phyloP scores from a whole-genome alignment of 2,797 vertebrate species.

The Catharus ustulatus region DNA sequence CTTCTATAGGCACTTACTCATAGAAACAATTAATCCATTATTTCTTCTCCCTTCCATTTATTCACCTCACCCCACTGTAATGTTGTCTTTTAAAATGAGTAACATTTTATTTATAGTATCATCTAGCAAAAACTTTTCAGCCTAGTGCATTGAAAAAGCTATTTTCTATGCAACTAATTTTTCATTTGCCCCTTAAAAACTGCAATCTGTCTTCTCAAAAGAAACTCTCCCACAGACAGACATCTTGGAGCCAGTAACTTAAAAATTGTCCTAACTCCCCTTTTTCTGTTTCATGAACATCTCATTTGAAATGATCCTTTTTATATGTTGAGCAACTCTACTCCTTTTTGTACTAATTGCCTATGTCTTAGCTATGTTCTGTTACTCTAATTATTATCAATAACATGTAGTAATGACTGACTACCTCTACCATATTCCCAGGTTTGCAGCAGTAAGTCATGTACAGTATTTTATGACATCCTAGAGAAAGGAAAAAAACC shows the following conservation, averaged over 20 bases:
- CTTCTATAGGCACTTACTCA: background rate
- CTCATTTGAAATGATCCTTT: background rate
- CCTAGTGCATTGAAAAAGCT: background rate
- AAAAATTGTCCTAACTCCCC: background rate
- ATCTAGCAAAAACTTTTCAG: background rate
- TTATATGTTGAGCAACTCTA: background rate
- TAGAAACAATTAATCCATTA: background rate
- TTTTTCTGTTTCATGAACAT: background rate
- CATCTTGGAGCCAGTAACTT: background rate
- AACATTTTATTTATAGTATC: conserved; percentile 8
- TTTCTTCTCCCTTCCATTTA: background rate
- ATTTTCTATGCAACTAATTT: background rate
- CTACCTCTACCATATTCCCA: background rate
- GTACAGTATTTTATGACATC: background rate
- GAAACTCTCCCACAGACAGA: background rate
- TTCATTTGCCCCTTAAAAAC: background rate
- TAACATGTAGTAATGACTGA: background rate
- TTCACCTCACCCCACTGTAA: background rate
- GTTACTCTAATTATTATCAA: background rate
- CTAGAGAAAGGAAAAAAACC: background rate
- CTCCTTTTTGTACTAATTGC: background rate
- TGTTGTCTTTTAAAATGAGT: background rate
- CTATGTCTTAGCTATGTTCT: background rate
- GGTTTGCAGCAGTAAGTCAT: background rate
- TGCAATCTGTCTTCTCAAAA: background rate